Conservation (phyloP, 2,888 invertebrate genomes). For the Heteromyza rotundicornis region DNA sequence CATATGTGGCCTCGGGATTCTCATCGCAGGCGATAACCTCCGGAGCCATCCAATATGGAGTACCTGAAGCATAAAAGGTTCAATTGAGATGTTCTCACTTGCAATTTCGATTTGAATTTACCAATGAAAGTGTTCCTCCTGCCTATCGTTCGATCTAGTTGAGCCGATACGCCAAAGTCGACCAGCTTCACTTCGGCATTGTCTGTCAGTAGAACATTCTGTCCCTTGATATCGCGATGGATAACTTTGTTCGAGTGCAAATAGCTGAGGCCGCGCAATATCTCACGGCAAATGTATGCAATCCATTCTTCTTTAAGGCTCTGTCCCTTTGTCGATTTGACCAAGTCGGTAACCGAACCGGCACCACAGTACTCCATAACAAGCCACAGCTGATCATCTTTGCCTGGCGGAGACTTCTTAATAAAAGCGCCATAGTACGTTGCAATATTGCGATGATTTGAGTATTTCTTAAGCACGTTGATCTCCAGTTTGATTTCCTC, state of each 20-base stretch:
- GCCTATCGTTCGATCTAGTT: conserved; percentile 98
- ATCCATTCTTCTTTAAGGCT: conserved; percentile 99
- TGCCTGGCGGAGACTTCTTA: conserved; percentile 97
- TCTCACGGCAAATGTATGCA: conserved; percentile 97
- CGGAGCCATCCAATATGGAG: conserved; percentile 99
- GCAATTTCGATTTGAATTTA: conserved; percentile 31
- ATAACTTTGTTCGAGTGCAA: conserved; percentile 99
- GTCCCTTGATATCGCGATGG: conserved; percentile 99
- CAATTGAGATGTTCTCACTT: background rate
- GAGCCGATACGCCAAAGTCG: conserved; percentile 99
- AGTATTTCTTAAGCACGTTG: conserved; percentile 98
- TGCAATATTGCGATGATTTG: conserved; percentile 98
- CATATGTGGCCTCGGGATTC: conserved; percentile 99
- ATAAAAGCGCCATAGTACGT: conserved; percentile 99
- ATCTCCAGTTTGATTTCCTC: conserved; percentile 99
- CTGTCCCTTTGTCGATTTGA: conserved; percentile 98
- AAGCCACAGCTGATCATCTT: conserved; percentile 99
- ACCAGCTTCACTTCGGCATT: conserved; percentile 99
- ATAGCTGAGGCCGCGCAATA: conserved; percentile 93
- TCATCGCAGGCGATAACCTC: conserved; percentile 99
- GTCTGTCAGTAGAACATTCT: conserved; percentile 98
- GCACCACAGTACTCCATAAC: conserved; percentile 99
- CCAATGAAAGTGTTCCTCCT: conserved; percentile 96
- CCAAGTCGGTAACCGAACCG: conserved; percentile 97
- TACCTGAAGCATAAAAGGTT: conserved; percentile 67